These are phyloP conservation scores for Hydrotaea cyrtoneurina DNA, from an alignment of 2,888 invertebrate genomes.

Conservation along the genomic window DNA sequence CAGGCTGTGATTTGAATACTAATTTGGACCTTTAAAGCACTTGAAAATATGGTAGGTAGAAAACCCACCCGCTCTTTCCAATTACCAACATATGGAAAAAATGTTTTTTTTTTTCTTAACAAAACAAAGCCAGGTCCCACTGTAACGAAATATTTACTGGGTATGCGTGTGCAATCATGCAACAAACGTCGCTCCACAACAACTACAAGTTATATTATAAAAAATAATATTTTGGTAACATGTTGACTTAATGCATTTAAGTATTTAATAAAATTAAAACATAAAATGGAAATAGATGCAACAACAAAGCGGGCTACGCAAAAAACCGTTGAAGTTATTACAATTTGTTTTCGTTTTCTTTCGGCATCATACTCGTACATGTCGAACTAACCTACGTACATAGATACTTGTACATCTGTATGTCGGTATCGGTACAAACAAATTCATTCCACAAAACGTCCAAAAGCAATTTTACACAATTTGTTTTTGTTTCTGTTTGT, in stretches of 20 bases:
- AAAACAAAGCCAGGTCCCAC: too few relatives aligned
- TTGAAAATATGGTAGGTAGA: too few relatives aligned
- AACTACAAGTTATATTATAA: constrained; percentile 42
- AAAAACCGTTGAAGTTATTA: neutral
- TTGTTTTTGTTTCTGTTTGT: neutral
- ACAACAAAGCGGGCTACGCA: neutral
- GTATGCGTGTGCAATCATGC: neutral
- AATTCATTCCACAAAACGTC: constrained; percentile 7
- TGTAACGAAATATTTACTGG: too few relatives aligned
- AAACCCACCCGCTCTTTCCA: too few relatives aligned
- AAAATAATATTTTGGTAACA: constrained; percentile 50
- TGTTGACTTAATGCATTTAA: constrained; percentile 39
- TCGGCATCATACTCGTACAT: neutral
- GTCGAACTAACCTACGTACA: neutral
- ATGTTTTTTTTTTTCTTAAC: too few relatives aligned
- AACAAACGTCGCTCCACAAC: constrained; percentile 27
- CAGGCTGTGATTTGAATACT: too few relatives aligned
- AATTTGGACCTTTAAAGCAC: too few relatives aligned
- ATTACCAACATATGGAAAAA: too few relatives aligned
- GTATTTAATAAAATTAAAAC: constrained; percentile 48
- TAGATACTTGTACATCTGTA: neutral
- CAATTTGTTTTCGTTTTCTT: neutral
- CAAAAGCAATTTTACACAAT: neutral
- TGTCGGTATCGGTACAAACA: neutral
- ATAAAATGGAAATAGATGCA: constrained; percentile 40